Evolutionary conservation across 2,888 invertebrate genomes (phyloP), one percentile per base, ranked within the genome.

Genomic region (Andrena bicolor): DNA sequence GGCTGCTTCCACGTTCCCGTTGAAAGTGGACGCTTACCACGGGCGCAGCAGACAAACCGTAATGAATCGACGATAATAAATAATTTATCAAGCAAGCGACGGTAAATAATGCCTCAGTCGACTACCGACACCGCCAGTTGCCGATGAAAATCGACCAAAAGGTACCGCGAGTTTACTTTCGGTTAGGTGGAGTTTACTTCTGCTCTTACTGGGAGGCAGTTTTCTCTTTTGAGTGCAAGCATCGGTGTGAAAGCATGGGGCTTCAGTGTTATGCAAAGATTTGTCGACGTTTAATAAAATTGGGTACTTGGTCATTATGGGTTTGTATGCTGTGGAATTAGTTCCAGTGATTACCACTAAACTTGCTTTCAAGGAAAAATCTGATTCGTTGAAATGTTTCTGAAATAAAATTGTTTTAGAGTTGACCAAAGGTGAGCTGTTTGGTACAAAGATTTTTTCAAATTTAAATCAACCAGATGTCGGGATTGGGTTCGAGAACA

Each of bases 61-160:
- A 51, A 66, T 58, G 65, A 73, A 60, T 41, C n/a, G 26, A 51
- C 53, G 20, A 20, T 10, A 49, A 1, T 16, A 28, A 51, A 35
- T 75, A 69, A 75, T 75, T 35, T 75, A 69, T 61, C 60, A 32
- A 60, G 5, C 48, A 16, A 4, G 2, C 16, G 60, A 26, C 13
- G 13, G 16, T 48, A 32, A 60, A 49, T 58, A 49, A 32, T 53
- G n/a, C n/a, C 13, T 13, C 23, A 7, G 8, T 58, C 30, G 2
- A 2, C 60, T 23, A 26, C 13, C 56, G 2, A 7, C 58, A 13
- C 10, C n/a, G 35, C 10, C 35, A 4, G 63, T 30, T 23, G 20
- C 10, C 63, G 10, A 63, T 35, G 35, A 16, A 35, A 63, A 63
- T 35, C 30, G 28, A 58, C 2, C 1, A 35, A 63, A 35, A 35